Conservation (phyloP, 2,888 invertebrate species). For the Psylliodes chrysocephalus region DNA sequence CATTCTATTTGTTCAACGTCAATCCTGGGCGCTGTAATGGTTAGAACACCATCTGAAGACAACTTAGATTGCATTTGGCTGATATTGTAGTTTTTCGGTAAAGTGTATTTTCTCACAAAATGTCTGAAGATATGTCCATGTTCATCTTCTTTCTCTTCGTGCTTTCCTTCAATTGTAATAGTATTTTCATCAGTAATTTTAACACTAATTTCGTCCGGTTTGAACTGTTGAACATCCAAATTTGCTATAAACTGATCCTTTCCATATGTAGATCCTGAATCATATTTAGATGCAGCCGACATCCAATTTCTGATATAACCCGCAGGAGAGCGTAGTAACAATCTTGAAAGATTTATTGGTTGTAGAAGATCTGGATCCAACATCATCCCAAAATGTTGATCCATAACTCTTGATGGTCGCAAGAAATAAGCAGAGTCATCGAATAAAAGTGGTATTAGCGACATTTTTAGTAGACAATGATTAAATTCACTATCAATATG, state of each 20-base stretch:
- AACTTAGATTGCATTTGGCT: constrained; percentile 77
- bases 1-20: constrained; percentile 24
- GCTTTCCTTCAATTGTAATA: constrained; percentile 81
- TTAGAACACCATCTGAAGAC: constrained; percentile 80
- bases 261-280: constrained; percentile 60
- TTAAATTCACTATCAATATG: no score
- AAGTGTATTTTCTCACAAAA: constrained; percentile 77
- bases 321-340: constrained; percentile 31
- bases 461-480: no score
- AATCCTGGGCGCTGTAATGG: constrained; percentile 71
- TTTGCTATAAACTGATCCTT: constrained; percentile 76
- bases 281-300: constrained; percentile 25
- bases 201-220: constrained; percentile 80
- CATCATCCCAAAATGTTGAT: constrained; percentile 35
- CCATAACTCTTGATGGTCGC: constrained; percentile 36
- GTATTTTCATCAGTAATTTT: constrained; percentile 73
- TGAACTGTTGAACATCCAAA: constrained; percentile 81
- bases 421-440: constrained; percentile 24
- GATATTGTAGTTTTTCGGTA: constrained; percentile 80
- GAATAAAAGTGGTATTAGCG: constrained; percentile 30
- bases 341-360: constrained; percentile 27
- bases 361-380: constrained; percentile 35
- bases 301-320: constrained; percentile 45
- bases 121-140: constrained; percentile 82
- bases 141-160: constrained; percentile 79